Evolutionary conservation across 2,113 vertebrate species (phyloP).

Genomic region (Seriola quinqueradiata): DNA sequence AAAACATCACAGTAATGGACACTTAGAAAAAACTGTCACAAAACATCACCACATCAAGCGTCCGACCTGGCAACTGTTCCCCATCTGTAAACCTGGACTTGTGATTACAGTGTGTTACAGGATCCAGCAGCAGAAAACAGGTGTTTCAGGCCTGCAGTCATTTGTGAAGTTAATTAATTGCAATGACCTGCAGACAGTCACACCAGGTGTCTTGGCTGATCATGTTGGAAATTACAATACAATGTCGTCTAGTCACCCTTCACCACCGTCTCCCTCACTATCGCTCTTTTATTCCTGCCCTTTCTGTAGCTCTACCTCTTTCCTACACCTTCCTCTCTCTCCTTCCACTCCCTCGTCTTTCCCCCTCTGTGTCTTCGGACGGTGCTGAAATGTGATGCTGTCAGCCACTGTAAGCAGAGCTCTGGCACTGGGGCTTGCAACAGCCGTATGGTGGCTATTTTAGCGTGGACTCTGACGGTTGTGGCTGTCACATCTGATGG

Average conservation of each 20-base stretch:
- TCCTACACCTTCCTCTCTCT: neutral
- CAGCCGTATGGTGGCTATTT: conserved; percentile 81
- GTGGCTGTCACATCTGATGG: conserved; percentile 83
- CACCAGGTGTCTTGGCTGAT: neutral
- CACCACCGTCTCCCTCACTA: neutral
- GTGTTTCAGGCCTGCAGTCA: conserved; percentile 12
- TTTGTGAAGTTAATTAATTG: conserved; percentile 16
- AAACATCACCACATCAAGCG: neutral
- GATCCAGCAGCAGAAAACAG: neutral
- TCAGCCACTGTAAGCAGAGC: conserved; percentile 75
- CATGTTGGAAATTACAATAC: conserved; percentile 19
- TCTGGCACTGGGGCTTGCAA: conserved; percentile 69
- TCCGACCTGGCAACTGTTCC: neutral
- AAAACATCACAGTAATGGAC: neutral
- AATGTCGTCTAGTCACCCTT: neutral
- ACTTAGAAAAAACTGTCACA: neutral
- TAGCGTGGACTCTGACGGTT: conserved; percentile 72
- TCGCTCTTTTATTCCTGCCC: neutral
- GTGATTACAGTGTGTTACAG: neutral
- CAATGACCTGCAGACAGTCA: conserved; percentile 27
- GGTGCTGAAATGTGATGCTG: conserved; percentile 69
- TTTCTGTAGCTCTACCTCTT: neutral
- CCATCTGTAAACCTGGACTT: conserved; percentile 7
- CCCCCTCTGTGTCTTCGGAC: neutral
- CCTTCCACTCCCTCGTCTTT: neutral